Base-by-base conservation (phyloP, 2,797 vertebrate species). In the Anguilla megastoma region DNA sequence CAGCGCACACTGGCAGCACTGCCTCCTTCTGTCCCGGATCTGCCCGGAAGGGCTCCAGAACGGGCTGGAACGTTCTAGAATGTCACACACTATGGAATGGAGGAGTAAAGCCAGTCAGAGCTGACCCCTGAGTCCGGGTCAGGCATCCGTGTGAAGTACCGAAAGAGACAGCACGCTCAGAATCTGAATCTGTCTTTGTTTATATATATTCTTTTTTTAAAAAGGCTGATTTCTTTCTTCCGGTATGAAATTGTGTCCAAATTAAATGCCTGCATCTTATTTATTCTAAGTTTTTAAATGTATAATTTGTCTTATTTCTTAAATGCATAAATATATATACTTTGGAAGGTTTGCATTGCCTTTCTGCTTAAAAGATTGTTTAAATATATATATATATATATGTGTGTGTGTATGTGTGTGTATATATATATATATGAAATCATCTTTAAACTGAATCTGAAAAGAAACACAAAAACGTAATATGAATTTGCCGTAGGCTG, bases 201-300 rank as follows among this genome's bases (percentile, higher is more conserved):
- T 41, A 21, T 30, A 41, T 41, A 12, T 5, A 16, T 2, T 7
- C 21, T 36, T 36, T 36, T 36, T 36, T 0, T 41, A 18, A 18
- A 36, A 76, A 96, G 96, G 95, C 97, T 96, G 92, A 95, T 97
- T 97, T 97, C 97, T 97, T 97, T 97, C 96, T 97, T 95, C 97
- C 95, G 98, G 97, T 97, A 97, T 98, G 96, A 97, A 97, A 97
- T 97, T 96, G 92, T 94, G 97, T 98, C 97, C 97, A 97, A 97
- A 97, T 86, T 90, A 96, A 98, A 98, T 98, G 98, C 98, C 97
- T 99, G 98, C 97, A 98, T 99, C 97, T 98, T 99, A 99, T 99
- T 99, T 99, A 99, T 99, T 99, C 97, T 98, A 98, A 96, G 97
- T 99, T 99, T 99, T 98, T 98, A 98, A 99, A 98, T 99, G 98